phyloP scores from a whole-genome alignment of 2,888 invertebrate species.

The Thereva nobilitata region DNA sequence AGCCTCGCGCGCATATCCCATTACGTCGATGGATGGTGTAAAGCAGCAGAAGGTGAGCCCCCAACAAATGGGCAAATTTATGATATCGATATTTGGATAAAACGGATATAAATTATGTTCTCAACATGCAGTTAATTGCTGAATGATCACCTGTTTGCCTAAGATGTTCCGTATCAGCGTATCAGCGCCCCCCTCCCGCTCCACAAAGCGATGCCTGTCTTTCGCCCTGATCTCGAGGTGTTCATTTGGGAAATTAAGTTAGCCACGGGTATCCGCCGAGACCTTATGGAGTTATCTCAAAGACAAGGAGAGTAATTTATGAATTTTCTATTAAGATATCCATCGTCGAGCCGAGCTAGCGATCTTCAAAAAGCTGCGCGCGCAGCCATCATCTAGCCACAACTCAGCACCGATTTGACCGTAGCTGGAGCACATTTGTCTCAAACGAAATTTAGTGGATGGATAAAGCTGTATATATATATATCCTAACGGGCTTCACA shows the following conservation, averaged over 20 bases:
- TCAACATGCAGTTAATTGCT: conserved; percentile 40
- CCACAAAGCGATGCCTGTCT: not conserved
- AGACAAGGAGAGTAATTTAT: conserved; percentile 27
- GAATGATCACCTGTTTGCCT: conserved; percentile 39
- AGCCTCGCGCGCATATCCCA: not conserved
- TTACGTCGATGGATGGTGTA: not conserved
- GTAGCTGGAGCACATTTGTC: conserved; percentile 23
- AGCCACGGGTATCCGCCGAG: conserved; percentile 18
- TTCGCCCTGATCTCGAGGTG: conserved; percentile 15
- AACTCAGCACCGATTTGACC: conserved; percentile 17
- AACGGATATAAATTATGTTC: conserved; percentile 41
- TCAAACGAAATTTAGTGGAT: conserved; percentile 21
- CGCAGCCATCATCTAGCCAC: not conserved
- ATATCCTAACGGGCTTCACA: conserved; percentile 31
- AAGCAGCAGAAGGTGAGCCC: conserved; percentile 16
- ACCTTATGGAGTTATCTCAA: conserved; percentile 1
- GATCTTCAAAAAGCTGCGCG: not conserved
- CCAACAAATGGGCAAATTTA: conserved; percentile 39
- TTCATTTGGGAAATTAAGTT: conserved; percentile 34
- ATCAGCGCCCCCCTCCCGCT: not conserved
- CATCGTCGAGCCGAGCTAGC: conserved; percentile 9
- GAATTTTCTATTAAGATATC: conserved; percentile 35
- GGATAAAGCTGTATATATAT: not conserved
- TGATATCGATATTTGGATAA: conserved; percentile 38
- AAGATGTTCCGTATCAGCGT: conserved; percentile 8